phyloP scores from a whole-genome alignment of 2,113 vertebrate genomes.

The Copsychus sechellarum region DNA sequence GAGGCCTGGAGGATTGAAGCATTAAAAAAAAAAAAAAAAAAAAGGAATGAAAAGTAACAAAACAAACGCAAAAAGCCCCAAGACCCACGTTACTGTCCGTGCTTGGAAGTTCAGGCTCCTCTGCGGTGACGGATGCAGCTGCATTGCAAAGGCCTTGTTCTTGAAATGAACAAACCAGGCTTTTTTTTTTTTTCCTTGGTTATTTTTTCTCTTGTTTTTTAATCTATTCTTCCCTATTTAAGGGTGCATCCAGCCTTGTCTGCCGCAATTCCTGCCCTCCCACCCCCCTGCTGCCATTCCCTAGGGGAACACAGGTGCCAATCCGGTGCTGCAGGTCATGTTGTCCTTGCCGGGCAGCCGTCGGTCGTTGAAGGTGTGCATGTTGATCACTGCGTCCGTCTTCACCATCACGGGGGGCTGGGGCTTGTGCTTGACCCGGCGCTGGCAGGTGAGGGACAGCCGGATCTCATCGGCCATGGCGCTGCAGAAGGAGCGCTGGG shows the following conservation, averaged over 20 bases:
- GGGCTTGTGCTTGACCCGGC: constrained; percentile 90
- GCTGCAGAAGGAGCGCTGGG: constrained; percentile 97
- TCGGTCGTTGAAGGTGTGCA: constrained; percentile 98
- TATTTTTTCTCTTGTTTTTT: background rate
- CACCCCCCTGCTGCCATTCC: background rate
- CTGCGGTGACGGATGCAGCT: background rate
- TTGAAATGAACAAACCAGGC: constrained; percentile 71
- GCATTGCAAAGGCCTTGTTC: constrained; percentile 70
- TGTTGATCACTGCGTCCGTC: constrained; percentile 97
- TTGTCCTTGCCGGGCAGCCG: constrained; percentile 96
- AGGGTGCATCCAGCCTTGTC: constrained; percentile 3
- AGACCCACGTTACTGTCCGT: background rate
- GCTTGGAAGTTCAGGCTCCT: constrained; percentile 2
- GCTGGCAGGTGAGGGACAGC: constrained; percentile 96
- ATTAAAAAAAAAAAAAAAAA: background rate
- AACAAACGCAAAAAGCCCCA: background rate
- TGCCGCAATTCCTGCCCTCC: background rate
- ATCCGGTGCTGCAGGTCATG: constrained; percentile 89
- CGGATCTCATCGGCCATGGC: constrained; percentile 95
- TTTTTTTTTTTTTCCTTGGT: constrained; percentile 14
- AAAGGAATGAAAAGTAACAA: background rate
- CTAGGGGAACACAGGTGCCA: constrained; percentile 94
- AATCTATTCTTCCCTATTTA: constrained; percentile 64
- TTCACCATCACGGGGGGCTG: constrained; percentile 87
- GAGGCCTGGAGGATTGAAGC: constrained; percentile 28